Base-by-base conservation (phyloP, 2,888 invertebrate species). In the Amiota mariae region DNA sequence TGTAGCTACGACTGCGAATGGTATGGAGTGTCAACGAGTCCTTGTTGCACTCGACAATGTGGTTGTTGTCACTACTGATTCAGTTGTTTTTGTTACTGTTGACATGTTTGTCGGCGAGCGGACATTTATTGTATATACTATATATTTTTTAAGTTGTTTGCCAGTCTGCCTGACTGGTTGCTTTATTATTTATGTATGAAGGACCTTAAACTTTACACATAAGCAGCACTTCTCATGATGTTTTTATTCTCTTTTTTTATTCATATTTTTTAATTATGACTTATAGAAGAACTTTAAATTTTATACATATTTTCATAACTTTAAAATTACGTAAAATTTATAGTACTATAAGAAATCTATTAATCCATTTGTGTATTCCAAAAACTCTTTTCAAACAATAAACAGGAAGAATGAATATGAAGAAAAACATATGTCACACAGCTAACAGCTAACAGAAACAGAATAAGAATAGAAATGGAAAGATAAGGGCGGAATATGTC, bases 101-200 rank as follows among this genome's bases (percentile, higher is more conserved):
- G 63, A 13, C 63, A 15, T 10, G 59, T 59, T 51, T 18, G 59
- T 18, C 18, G 15, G 18, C 59, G n/a, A 66, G 48, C 66, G 66
- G 15, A 66, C 66, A 66, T 15, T 12, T 8, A 66, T n/a, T 47
- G 15, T n/a, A 48, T 24, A 18, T 63, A 24, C 1, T 24, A 24
- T 24, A 24, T 24, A 24, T 24, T 63, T 63, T 24, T 63, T 15
- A 48, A 12, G 9, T 24, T 68, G 51, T 15, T 54, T 18, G 66
- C 18, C 15, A 18, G 66, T 48, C 54, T 70, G 72, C 73, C 72
- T 74, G 63, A 46, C 76, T 79, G 79, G 76, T 79, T 81, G 82
- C 81, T 82, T 78, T 54, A 85, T 83, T 82, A 85, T 83, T 83
- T 85, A 85, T 83, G 82, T 84, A 85, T 85, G 85, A 82, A 85